A percentile compares a stretch with the other conserved stretches of the same genome.
Evolutionary conservation across 2,888 invertebrate species (phyloP).

Genomic region (Cephus spinipes): DNA sequence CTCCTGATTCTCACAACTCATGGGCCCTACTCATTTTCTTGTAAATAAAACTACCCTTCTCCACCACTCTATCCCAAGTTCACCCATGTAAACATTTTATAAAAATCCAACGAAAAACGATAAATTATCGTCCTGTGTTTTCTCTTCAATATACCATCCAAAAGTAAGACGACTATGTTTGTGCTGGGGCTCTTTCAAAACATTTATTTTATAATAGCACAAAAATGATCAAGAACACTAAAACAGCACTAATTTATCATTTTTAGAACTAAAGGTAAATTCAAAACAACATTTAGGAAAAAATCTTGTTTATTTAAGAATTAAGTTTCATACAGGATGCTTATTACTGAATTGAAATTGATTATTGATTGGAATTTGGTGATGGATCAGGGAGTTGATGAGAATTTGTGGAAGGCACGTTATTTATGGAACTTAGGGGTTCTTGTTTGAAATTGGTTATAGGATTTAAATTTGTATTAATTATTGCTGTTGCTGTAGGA

Average conservation of each 20-base stretch:
- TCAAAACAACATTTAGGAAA: not conserved
- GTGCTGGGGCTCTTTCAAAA: too few relatives aligned
- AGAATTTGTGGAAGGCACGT: slow-evolving; percentile 42
- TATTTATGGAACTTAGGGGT: slow-evolving; percentile 38
- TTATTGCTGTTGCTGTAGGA: slow-evolving; percentile 68
- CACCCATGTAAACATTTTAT: slow-evolving; percentile 65
- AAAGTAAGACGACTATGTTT: not conserved
- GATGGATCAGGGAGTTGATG: slow-evolving; percentile 54
- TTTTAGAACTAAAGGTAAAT: not conserved
- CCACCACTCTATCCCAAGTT: not conserved
- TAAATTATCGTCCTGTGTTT: slow-evolving; percentile 18
- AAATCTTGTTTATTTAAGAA: not conserved
- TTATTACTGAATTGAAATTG: slow-evolving; percentile 17
- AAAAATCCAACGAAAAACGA: slow-evolving; percentile 59
- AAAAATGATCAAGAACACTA: not conserved
- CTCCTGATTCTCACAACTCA: slow-evolving; percentile 39
- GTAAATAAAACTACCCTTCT: slow-evolving; percentile 57
- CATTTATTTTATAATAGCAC: not conserved
- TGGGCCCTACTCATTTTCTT: slow-evolving; percentile 63
- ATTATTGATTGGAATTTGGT: slow-evolving; percentile 50
- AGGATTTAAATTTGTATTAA: slow-evolving; percentile 54
- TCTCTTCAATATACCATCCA: not conserved
- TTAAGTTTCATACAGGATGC: not conserved
- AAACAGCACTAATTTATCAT: not conserved
- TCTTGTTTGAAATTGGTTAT: slow-evolving; percentile 52